Percentiles rank a stretch among this genome's conserved stretches.
Evolutionary conservation across 2,888 invertebrate species (phyloP).

Genomic region (Drosophila quinaria): DNA sequence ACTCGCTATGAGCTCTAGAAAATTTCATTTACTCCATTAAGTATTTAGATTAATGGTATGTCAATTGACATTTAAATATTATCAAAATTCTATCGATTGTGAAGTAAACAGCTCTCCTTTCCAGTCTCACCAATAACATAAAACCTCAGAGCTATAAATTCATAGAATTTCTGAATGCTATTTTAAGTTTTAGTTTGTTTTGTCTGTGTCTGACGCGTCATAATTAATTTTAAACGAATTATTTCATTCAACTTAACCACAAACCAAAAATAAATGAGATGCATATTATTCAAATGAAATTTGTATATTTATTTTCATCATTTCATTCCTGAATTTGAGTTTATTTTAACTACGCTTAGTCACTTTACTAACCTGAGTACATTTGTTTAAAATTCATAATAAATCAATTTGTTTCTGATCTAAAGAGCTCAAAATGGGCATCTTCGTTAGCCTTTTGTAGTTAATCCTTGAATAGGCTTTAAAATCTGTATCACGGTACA

Average conservation of each 20-base stretch:
- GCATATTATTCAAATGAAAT: not conserved
- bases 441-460: constrained; percentile 8
- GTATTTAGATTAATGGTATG: not conserved
- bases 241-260: not conserved
- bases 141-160: not conserved
- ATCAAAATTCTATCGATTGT: not conserved
- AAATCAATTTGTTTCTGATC: not conserved
- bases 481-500: not conserved
- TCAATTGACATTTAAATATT: not conserved
- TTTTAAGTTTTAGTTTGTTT: not conserved
- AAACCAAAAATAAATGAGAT: not conserved
- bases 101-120: not conserved
- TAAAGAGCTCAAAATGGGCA: not conserved
- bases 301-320: not conserved
- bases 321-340: not conserved
- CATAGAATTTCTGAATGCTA: not conserved
- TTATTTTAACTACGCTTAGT: not conserved
- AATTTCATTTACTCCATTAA: not conserved
- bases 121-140: not conserved
- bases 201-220: not conserved
- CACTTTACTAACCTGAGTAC: not conserved
- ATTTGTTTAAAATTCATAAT: not conserved
- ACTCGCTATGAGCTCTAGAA: no score
- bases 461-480: constrained; percentile 22
- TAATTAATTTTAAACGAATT: constrained; percentile 18